Percentiles rank a stretch among this genome's conserved stretches.
Evolutionary conservation across 2,113 vertebrate genomes (phyloP).

Genomic region (Ardeotis arabs): DNA sequence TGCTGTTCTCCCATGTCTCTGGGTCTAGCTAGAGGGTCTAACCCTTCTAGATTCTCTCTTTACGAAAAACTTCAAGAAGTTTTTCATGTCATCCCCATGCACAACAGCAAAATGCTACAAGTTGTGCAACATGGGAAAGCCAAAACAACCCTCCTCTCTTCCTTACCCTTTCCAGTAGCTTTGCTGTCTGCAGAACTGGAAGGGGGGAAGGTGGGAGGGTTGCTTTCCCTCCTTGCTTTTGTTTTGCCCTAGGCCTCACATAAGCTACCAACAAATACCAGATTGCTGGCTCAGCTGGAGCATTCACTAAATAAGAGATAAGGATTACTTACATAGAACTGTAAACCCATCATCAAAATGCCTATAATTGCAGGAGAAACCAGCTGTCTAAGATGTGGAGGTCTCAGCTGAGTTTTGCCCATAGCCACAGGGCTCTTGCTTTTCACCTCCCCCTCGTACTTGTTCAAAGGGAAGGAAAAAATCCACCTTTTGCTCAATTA

Average conservation of each 20-base stretch:
- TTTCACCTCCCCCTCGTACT: background rate
- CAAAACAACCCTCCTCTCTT: background rate
- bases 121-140: background rate
- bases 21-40: background rate
- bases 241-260: background rate
- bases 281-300: constrained; percentile 25
- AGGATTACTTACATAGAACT: constrained; percentile 43
- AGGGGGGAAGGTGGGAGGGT: background rate
- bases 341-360: constrained; percentile 57
- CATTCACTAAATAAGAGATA: constrained; percentile 44
- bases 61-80: background rate
- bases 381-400: constrained; percentile 38
- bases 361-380: constrained; percentile 36
- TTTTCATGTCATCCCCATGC: background rate
- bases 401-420: background rate
- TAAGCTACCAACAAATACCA: constrained; percentile 9
- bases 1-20: background rate
- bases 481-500: background rate
- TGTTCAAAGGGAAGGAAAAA: constrained; percentile 3
- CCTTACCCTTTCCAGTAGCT: background rate
- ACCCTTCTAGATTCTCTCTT: background rate
- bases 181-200: background rate
- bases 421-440: background rate
- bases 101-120: background rate
- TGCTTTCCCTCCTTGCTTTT: background rate